Evolutionary conservation across 2,888 invertebrate genomes (phyloP).

Genomic region (Linnaemya tessellans): DNA sequence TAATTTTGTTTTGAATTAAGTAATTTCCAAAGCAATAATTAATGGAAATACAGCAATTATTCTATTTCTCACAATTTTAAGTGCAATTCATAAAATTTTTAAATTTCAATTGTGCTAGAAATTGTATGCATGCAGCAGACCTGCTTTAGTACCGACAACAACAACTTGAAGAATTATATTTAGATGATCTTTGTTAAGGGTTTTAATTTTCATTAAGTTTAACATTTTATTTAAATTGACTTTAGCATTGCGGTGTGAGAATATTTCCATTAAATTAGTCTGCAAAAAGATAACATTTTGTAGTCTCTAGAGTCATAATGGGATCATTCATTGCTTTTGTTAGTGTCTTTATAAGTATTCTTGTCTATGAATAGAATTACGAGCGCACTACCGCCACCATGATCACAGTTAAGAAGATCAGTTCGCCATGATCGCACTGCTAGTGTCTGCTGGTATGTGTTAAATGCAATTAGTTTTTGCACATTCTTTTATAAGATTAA

Average conservation of each 20-base stretch:
- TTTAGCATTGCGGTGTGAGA: constrained; percentile 4
- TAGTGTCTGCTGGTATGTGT: constrained; percentile 16
- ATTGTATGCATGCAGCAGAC: not conserved
- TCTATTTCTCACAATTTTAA: not conserved
- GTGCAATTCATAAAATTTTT: not conserved
- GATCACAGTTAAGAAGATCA: not conserved
- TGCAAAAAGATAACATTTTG: constrained; percentile 7
- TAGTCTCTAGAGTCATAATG: constrained; percentile 27
- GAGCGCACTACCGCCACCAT: constrained; percentile 12
- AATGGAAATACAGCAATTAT: constrained; percentile 9
- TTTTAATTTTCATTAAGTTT: constrained; percentile 5
- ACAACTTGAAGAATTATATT: not conserved
- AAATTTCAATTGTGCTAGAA: not conserved
- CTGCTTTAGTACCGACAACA: not conserved
- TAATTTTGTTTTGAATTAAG: not conserved
- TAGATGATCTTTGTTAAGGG: not conserved
- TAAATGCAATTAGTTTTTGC: constrained; percentile 33
- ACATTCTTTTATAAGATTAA: constrained; percentile 35
- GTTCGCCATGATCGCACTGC: constrained; percentile 8
- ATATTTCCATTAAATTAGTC: not conserved
- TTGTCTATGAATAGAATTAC: constrained; percentile 2
- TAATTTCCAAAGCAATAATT: not conserved
- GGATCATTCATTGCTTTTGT: constrained; percentile 25
- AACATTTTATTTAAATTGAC: constrained; percentile 6
- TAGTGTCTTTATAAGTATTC: not conserved